Conservation (phyloP, 2,797 vertebrate genomes). For the Betta splendens region DNA sequence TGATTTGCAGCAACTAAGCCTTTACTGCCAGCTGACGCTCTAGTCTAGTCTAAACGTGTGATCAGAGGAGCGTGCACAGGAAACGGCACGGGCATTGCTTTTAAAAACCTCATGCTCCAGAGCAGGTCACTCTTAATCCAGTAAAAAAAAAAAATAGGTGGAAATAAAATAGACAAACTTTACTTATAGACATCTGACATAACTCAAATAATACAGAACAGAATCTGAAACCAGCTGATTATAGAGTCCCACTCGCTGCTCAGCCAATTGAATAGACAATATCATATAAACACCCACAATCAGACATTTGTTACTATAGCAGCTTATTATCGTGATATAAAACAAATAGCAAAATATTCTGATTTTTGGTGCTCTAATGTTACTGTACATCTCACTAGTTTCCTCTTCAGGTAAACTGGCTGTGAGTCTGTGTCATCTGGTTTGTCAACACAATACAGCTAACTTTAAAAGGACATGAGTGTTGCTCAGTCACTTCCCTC, state of each 20-base stretch:
- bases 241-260: too few species aligned
- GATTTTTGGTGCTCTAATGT: too few species aligned
- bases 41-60: neutral
- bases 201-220: neutral
- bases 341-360: too few species aligned
- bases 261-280: too few species aligned
- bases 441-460: slow-evolving; percentile 19
- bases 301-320: too few species aligned
- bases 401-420: too few species aligned
- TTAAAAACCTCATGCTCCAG: neutral
- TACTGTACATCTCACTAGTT: too few species aligned
- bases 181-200: slow-evolving; percentile 1
- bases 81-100: neutral
- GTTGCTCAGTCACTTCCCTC: slow-evolving; percentile 67
- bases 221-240: too few species aligned
- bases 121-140: slow-evolving; percentile 1
- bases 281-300: too few species aligned
- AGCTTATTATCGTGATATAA: too few species aligned
- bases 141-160: neutral
- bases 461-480: slow-evolving; percentile 29
- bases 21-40: slow-evolving; percentile 4
- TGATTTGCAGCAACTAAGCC: slow-evolving; percentile 4
- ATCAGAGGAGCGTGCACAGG: neutral
- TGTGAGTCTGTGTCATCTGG: too few species aligned
- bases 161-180: slow-evolving; percentile 3